These are phyloP conservation scores for Hemibagrus guttatus DNA, from an alignment of 2,797 vertebrate genomes.

Conservation along the genomic window DNA sequence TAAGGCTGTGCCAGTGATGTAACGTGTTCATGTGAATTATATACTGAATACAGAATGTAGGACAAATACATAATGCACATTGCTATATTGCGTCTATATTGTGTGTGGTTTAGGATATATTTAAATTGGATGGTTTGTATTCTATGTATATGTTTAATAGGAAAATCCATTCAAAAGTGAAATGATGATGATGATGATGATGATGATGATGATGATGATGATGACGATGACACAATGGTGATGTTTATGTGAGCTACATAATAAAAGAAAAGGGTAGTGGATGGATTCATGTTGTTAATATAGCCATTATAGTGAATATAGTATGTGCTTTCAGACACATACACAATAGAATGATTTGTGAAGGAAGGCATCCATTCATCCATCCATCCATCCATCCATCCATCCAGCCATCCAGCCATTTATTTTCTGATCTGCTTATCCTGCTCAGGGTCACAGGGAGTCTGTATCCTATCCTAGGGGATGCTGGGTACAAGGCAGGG, in stretches of 20 bases:
- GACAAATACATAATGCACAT: background rate
- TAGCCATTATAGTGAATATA: slow-evolving; percentile 1
- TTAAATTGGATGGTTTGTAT: background rate
- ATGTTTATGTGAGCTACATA: background rate
- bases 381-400: no score
- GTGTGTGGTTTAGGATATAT: background rate
- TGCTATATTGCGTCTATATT: background rate
- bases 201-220: background rate
- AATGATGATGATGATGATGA: background rate
- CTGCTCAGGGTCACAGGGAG: no score
- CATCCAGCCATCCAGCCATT: no score
- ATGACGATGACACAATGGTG: background rate
- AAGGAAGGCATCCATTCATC: no score
- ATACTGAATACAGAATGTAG: background rate
- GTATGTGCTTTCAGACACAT: background rate
- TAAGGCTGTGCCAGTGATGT: background rate
- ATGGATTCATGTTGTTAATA: background rate
- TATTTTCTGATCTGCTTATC: no score
- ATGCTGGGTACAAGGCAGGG: no score
- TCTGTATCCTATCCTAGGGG: no score
- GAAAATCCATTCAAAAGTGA: background rate
- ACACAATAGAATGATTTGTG: background rate
- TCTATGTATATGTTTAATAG: background rate
- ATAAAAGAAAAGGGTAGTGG: background rate
- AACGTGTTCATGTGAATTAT: background rate